Base-by-base conservation (phyloP, 2,888 invertebrate species). In the Corythucha ciliata region DNA sequence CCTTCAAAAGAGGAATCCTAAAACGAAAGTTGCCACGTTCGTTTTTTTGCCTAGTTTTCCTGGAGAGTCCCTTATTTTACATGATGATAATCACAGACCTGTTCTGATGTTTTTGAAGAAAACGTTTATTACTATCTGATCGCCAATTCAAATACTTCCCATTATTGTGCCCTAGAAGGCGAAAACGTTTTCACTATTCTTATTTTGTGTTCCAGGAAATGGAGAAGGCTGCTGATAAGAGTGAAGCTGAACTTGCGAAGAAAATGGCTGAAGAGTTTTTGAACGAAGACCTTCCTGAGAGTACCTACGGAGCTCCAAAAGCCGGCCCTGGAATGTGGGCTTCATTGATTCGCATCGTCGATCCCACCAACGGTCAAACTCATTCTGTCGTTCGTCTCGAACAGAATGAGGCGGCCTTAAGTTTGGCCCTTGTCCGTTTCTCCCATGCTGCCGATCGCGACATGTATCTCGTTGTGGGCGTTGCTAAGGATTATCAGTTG, bases 251-350 rank as follows among this genome's bases (percentile, higher is more conserved):
- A 62, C 72, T 97, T 47, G 97, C 97, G 0, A 84, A 86, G 60
- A 94, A 98, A 74, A 91, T 98, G 84, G 97, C 97, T 0, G 91
- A 93, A 62, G 91, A 94, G 6, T 94, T 97, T 63, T 74, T 98
- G 2, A 89, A 88, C 50, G 96, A 97, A 68, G 84, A 93, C 57
- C 72, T 96, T 2, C 92, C 96, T 2, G 97, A 98, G 71, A 85
- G 83, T 63, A 74, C 83, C 1, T 99, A 96, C 69, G 91, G 96
- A 0, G 88, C 96, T 0, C 94, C 97, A 0, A 92, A 96, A 71
- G 97, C 97, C 14, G 96, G 96, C 61, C 69, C 77, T 71, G 94
- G 93, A 3, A 83, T 94, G 78, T 98, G 98, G 97, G 94, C 94
- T 0, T 94, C 87, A 0, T 79, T 85, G 53, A 77, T 96, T 46